Conservation (phyloP, 2,113 vertebrate genomes). For the Petrocephalus zakoni region DNA sequence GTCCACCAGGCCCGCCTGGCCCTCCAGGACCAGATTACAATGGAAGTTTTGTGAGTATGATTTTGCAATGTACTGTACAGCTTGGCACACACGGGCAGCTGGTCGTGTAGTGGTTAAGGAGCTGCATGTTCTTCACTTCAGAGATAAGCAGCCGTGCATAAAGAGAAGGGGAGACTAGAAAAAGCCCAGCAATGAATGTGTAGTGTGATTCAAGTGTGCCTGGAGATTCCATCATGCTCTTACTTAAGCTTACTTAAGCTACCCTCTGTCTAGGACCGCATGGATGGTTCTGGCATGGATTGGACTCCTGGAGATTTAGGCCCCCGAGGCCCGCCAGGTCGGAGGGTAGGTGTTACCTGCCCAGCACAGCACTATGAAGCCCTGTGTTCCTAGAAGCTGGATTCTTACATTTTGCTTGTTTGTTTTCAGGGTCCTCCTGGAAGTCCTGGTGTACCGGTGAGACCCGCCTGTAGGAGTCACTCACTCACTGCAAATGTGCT, state of each 20-base stretch:
- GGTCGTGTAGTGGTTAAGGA: not conserved
- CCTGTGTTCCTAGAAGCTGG: not conserved
- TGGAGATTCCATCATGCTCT: not conserved
- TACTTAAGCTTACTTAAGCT: not conserved
- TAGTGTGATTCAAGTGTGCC: not conserved
- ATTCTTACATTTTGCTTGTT: not conserved
- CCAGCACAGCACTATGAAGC: not conserved
- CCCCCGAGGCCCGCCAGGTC: slow-evolving; percentile 56
- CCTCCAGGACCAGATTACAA: slow-evolving; percentile 58
- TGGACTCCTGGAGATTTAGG: slow-evolving; percentile 35
- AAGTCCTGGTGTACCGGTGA: slow-evolving; percentile 56
- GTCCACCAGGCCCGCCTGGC: slow-evolving; percentile 72
- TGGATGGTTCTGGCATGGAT: slow-evolving; percentile 57
- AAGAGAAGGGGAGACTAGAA: not conserved
- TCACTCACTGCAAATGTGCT: not conserved
- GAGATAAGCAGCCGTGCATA: not conserved
- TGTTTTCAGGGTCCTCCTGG: slow-evolving; percentile 58
- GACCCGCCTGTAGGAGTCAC: slow-evolving; percentile 10
- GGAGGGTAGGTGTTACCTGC: slow-evolving; percentile 60
- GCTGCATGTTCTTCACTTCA: not conserved
- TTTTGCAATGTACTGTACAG: not conserved
- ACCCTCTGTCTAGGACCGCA: slow-evolving; percentile 49
- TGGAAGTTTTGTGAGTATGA: slow-evolving; percentile 69
- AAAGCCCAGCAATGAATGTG: not conserved
- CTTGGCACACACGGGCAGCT: not conserved